Percentiles rank a stretch among this genome's conserved stretches.
These are phyloP conservation scores for Romanomermis culicivorax DNA, from an alignment of 2,888 invertebrate genomes.

Conservation along the genomic window DNA sequence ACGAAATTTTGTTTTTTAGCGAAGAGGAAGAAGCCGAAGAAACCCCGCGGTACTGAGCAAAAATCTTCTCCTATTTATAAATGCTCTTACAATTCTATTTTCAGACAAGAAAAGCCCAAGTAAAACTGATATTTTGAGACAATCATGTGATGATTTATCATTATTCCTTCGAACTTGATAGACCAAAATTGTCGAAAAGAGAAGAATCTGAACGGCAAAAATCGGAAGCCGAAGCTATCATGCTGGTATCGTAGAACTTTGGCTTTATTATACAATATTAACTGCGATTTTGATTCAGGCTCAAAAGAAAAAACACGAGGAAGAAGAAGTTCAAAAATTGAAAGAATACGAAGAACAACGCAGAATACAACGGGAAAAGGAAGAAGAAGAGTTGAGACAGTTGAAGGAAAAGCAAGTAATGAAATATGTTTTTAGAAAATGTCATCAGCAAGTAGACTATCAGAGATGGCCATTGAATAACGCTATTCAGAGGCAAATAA, in stretches of 20 bases:
- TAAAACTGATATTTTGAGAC: background rate
- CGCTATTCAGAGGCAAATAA: too few species aligned
- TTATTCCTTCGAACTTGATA: background rate
- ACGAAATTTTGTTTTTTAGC: too few species aligned
- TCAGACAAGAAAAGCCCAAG: slow-evolving; percentile 3
- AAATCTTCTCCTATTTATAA: too few species aligned
- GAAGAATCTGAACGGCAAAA: background rate
- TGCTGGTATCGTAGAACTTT: slow-evolving; percentile 1
- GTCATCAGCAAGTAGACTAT: too few species aligned
- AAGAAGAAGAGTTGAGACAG: slow-evolving; percentile 82
- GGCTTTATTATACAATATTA: too few species aligned
- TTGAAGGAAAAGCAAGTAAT: slow-evolving; percentile 85
- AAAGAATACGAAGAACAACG: slow-evolving; percentile 32
- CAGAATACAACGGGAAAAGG: slow-evolving; percentile 85
- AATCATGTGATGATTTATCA: background rate
- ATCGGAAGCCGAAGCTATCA: background rate
- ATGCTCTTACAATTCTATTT: too few species aligned
- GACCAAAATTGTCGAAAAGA: background rate
- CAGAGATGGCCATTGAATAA: too few species aligned
- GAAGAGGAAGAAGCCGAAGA: too few species aligned
- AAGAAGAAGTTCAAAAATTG: slow-evolving; percentile 26
- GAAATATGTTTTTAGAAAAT: too few species aligned
- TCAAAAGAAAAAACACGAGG: slow-evolving; percentile 27
- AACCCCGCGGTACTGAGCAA: too few species aligned
- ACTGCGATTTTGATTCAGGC: too few species aligned